Conservation (phyloP, 64 coral and sea anemone genomes). For the Actinia equina region DNA sequence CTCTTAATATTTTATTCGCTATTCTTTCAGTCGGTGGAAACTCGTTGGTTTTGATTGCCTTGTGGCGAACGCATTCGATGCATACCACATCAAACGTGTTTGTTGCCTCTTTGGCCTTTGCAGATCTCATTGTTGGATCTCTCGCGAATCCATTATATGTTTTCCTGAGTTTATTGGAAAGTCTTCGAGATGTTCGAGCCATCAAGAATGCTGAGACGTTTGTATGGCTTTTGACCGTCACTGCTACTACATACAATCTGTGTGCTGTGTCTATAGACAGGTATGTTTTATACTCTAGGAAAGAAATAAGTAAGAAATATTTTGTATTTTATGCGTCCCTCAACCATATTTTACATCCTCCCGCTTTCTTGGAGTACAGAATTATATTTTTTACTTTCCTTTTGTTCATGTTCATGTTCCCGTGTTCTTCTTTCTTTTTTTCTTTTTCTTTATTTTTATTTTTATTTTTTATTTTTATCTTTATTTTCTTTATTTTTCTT, state of each 20-base stretch:
- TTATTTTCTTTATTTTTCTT: too few relatives aligned
- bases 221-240: conserved; percentile 34
- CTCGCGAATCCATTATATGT: conserved; percentile 31
- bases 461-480: too few relatives aligned
- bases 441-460: too few relatives aligned
- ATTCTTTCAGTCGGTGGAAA: conserved; percentile 14
- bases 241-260: conserved; percentile 27
- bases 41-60: background rate
- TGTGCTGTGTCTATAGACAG: conserved; percentile 38
- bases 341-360: too few relatives aligned
- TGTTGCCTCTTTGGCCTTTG: conserved; percentile 21
- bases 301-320: too few relatives aligned
- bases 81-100: conserved; percentile 23
- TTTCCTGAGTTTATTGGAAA: conserved; percentile 1
- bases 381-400: too few relatives aligned
- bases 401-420: too few relatives aligned
- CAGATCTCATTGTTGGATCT: conserved; percentile 20
- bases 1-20: background rate
- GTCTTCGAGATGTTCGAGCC: conserved; percentile 20
- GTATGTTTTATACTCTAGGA: background rate
- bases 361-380: too few relatives aligned
- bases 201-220: conserved; percentile 27
- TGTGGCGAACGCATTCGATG: background rate
- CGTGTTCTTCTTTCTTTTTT: too few relatives aligned
- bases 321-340: too few relatives aligned